Percentiles rank a stretch among this genome's conserved stretches.
These are phyloP conservation scores for Hecatera dysodea DNA, from an alignment of 2,888 invertebrate genomes.

Conservation along the genomic window DNA sequence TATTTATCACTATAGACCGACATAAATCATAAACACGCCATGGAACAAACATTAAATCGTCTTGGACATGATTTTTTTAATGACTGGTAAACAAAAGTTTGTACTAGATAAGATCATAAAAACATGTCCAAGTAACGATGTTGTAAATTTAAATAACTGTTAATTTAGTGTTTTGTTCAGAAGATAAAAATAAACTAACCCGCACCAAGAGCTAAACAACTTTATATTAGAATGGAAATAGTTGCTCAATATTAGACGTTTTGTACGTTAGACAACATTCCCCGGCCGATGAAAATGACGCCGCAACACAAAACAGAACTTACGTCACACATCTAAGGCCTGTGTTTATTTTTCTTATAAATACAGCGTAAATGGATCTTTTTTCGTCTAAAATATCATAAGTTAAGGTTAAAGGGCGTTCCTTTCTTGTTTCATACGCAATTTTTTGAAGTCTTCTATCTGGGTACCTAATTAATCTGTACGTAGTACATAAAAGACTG, in stretches of 20 bases:
- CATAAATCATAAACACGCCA: not conserved
- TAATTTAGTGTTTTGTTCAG: not conserved
- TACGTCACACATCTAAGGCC: conserved; percentile 13
- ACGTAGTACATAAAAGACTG: not conserved
- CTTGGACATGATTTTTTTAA: not conserved
- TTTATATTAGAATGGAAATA: conserved; percentile 18
- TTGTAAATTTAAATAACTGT: not conserved
- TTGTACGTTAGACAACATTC: conserved; percentile 37
- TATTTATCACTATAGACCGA: not conserved
- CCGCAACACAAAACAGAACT: conserved; percentile 10
- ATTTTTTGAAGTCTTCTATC: not conserved
- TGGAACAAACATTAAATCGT: not conserved
- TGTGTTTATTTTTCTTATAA: conserved; percentile 23
- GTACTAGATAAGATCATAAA: not conserved
- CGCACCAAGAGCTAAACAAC: conserved; percentile 1
- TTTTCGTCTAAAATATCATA: conserved; percentile 3
- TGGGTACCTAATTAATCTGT: too few species aligned
- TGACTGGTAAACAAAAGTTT: not conserved
- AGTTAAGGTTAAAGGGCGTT: not conserved
- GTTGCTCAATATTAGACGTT: conserved; percentile 40
- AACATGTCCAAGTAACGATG: not conserved
- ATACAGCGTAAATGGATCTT: not conserved
- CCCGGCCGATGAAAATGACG: conserved; percentile 6
- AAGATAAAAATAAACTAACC: not conserved
- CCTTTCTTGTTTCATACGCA: not conserved